Conservation (phyloP, 2,113 vertebrate species). For the Salvator merianae region DNA sequence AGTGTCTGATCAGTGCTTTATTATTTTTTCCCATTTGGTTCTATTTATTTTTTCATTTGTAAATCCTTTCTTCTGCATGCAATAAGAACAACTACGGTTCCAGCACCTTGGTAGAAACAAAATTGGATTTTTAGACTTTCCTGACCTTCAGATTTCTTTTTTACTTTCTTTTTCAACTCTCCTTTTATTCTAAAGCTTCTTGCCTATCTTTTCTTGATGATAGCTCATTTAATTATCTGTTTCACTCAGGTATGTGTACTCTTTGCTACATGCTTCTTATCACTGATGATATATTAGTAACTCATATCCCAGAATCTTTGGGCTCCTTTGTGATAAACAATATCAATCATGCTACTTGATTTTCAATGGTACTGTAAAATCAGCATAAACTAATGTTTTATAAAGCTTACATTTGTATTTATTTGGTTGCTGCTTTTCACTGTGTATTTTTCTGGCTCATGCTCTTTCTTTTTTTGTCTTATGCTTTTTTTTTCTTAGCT, state of each 20-base stretch:
- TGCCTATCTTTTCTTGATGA: neutral
- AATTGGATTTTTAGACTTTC: neutral
- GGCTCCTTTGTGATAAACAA: neutral
- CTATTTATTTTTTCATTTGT: too few species aligned
- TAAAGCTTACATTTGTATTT: neutral
- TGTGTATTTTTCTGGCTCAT: neutral
- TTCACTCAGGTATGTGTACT: neutral
- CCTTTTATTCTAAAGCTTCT: neutral
- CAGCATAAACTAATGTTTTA: neutral
- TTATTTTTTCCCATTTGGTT: too few species aligned
- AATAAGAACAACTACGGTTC: neutral
- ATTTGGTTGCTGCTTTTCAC: neutral
- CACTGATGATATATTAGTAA: neutral
- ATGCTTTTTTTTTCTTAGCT: neutral
- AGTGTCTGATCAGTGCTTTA: neutral
- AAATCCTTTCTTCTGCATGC: neutral
- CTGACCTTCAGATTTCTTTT: neutral
- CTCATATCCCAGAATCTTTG: neutral
- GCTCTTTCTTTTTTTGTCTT: neutral
- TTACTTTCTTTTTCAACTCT: neutral
- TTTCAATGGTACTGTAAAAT: neutral
- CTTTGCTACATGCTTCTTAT: neutral
- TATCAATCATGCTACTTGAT: neutral
- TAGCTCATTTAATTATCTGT: neutral
- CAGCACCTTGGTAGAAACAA: neutral